Conservation (phyloP, 2,888 invertebrate genomes). For the Drosophila formosana region DNA sequence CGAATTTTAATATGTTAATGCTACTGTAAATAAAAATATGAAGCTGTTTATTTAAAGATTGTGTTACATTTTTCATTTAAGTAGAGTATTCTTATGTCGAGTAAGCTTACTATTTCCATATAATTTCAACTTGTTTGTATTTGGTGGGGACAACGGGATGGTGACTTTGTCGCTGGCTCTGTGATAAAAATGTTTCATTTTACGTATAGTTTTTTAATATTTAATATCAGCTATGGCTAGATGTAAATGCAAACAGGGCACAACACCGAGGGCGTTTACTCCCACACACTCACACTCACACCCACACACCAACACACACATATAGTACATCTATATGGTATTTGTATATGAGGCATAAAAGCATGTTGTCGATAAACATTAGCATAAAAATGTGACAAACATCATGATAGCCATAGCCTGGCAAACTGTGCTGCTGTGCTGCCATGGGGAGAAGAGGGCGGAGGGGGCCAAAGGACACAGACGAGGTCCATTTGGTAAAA, state of each 20-base stretch:
- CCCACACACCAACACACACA: neutral
- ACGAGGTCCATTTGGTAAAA: conserved; percentile 46
- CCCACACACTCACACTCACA: conserved; percentile 7
- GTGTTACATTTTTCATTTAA: neutral
- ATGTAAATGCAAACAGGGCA: conserved; percentile 51
- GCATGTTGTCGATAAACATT: conserved; percentile 77
- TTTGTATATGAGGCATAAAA: conserved; percentile 55
- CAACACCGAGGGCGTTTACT: conserved; percentile 10
- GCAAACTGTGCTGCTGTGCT: conserved; percentile 2
- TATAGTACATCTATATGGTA: neutral
- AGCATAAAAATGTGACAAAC: conserved; percentile 79
- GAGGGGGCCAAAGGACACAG: conserved; percentile 1
- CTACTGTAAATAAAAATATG: no score
- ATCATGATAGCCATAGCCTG: conserved; percentile 47
- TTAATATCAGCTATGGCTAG: conserved; percentile 69
- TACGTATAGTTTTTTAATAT: conserved; percentile 79
- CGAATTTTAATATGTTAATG: no score
- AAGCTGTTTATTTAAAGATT: no score
- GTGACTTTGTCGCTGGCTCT: conserved; percentile 57
- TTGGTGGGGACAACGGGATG: conserved; percentile 7
- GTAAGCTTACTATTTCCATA: neutral
- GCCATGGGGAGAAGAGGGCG: no score
- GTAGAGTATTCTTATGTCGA: conserved; percentile 28
- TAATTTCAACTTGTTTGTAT: conserved; percentile 29
- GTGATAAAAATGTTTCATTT: conserved; percentile 79